Conservation (phyloP, 2,797 vertebrate species). For the Pogonophryne albipinna region DNA sequence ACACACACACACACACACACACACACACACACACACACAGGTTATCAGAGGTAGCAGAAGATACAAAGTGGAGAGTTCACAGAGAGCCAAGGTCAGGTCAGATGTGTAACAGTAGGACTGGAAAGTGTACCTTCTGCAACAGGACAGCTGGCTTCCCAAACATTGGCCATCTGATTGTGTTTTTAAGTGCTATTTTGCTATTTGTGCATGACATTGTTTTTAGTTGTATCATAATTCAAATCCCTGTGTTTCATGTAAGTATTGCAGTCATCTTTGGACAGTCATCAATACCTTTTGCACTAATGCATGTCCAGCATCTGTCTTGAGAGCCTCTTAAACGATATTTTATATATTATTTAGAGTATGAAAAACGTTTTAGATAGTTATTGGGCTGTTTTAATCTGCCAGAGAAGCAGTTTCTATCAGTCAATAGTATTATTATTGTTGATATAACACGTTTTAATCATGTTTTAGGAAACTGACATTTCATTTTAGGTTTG, state of each 20-base stretch:
- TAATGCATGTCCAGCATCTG: background rate
- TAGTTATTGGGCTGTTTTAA: background rate
- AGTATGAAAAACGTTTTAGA: background rate
- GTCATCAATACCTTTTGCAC: background rate
- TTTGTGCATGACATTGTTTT: slow-evolving; percentile 7
- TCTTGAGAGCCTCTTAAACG: background rate
- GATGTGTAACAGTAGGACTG: slow-evolving; percentile 62
- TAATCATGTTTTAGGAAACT: background rate
- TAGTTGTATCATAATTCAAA: slow-evolving; percentile 25
- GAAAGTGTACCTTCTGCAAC: slow-evolving; percentile 52
- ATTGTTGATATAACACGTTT: background rate
- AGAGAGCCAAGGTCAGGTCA: slow-evolving; percentile 74
- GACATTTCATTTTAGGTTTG: background rate
- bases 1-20: background rate
- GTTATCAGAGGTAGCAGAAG: slow-evolving; percentile 78
- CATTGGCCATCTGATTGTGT: slow-evolving; percentile 23
- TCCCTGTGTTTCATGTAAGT: background rate
- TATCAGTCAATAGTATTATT: background rate
- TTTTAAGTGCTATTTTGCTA: slow-evolving; percentile 37
- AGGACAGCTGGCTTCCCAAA: slow-evolving; percentile 58
- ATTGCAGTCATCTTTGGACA: background rate
- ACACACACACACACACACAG: slow-evolving; percentile 29
- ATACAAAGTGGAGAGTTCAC: slow-evolving; percentile 84
- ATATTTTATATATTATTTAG: background rate
- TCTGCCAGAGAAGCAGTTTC: background rate